A percentile compares a stretch with the other conserved stretches of the same genome.
These are phyloP conservation scores for Tragopan temminckii DNA, from an alignment of 2,797 vertebrate species.

Conservation along the genomic window DNA sequence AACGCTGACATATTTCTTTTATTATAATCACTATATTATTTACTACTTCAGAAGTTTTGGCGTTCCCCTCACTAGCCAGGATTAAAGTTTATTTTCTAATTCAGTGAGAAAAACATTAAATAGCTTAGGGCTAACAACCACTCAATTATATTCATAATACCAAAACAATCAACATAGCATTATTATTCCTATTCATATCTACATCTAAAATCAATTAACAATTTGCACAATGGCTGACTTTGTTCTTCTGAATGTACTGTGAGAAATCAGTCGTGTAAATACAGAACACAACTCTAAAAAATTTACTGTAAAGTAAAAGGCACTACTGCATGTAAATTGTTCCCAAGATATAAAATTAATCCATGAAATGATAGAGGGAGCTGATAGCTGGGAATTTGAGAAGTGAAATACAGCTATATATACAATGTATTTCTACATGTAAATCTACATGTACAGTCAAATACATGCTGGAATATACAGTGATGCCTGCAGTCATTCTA, in stretches of 20 bases:
- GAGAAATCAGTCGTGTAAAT: not conserved
- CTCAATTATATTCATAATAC: not conserved
- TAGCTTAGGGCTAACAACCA: not conserved
- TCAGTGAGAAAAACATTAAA: not conserved
- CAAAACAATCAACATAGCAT: not conserved
- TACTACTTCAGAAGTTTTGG: not conserved
- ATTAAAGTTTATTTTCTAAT: slow-evolving; percentile 6
- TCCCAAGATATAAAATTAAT: not conserved
- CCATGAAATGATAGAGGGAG: not conserved
- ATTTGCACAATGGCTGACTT: not conserved
- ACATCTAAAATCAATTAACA: not conserved
- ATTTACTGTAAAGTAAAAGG: not conserved
- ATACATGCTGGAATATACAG: not conserved
- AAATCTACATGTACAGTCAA: not conserved
- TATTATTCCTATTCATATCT: not conserved
- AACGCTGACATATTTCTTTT: not conserved
- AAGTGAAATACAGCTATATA: slow-evolving; percentile 28
- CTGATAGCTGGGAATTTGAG: not conserved
- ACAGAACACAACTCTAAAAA: not conserved
- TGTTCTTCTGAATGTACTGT: not conserved
- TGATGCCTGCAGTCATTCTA: not conserved
- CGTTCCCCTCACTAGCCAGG: not conserved
- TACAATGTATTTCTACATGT: not conserved
- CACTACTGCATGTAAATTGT: not conserved
- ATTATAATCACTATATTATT: not conserved